Base-by-base conservation (phyloP, 2,113 vertebrate genomes). In the Hypomesus transpacificus region DNA sequence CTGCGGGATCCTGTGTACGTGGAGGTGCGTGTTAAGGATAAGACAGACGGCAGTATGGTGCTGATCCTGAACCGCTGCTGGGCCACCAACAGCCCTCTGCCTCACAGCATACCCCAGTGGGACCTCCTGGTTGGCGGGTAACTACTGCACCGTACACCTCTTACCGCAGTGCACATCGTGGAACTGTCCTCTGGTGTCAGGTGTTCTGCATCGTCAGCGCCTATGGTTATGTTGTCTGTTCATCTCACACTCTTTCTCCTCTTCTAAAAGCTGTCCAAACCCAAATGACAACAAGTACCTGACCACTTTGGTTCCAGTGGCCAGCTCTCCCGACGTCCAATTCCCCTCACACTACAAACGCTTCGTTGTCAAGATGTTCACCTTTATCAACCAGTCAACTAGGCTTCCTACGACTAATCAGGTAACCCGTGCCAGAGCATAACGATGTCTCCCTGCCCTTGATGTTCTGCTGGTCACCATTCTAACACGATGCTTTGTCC, bases 31-130 rank as follows among this genome's bases (percentile, higher is more conserved):
- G 85, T 97, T 39, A 60, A 93, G 64, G 86, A 86, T 9, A 92
- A 87, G 82, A 91, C 87, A 0, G 94, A 96, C 75, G 92, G 93
- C 1, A 63, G 67, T 0, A 71, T 95, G 71, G 90, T 87, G 53
- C 87, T 96, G 85, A 81, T 85, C 69, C 89, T 97, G 73, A 90
- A 92, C 65, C 87, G 87, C 46, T 95, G 94, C 84, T 94, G 94
- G 95, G 93, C 91, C 3, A 86, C 92, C 0, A 78, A 87, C 0
- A 46, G 21, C 11, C 51, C 81, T 16, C 24, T 69, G 60, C 69
- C 85, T 59, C 14, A 75, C 6, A 87, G 75, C 69, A 16, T 85
- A 51, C 87, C 87, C 69, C 89, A 88, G 74, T 92, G 90, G 95
- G 91, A 92, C 73, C 80, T 96, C 65, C 79, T 96, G 66, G 78